Evolutionary conservation across 2,797 vertebrate genomes (phyloP), one percentile per base, ranked within the genome.

Genomic region (Valencia hispanica): DNA sequence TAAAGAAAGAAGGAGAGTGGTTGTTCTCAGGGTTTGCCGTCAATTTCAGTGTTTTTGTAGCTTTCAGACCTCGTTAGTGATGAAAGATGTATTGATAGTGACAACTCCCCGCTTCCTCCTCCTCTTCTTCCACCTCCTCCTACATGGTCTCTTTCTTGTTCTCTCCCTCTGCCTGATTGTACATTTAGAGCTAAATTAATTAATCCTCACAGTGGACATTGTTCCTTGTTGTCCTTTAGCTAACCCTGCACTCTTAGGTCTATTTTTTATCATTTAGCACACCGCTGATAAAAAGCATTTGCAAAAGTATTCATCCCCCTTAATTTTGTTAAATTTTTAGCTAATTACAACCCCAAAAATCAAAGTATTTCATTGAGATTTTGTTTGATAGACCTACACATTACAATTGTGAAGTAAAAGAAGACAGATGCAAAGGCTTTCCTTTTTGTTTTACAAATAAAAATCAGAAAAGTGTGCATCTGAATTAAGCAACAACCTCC

Each of bases 11-110:
- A 82, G 79, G 87, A 55, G 82, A 83, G 86, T 88, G 88, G 78
- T 73, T 88, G 88, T 91, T 91, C 80, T 88, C 73, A 20, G 85
- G 88, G 72, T 86, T 84, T 92, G 91, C 91, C 91, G 90, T 92
- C 90, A 91, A 85, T 92, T 89, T 92, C 86, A 92, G 85, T 87
- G 89, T 93, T 92, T 94, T 89, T 93, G 88, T 79, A 90, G 94
- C 92, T 92, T 95, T 95, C 94, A 94, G 91, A 92, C 85, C 91
- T 95, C 82, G 84, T 95, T 95, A 94, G 89, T 86, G 86, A 88
- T 94, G 93, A 94, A 88, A 92, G 93, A 94, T 84, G 91, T 88
- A 94, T 93, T 79, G 79, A 88, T 90, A 79, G 87, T 94, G 93
- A 95, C 94, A 93, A 73, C 84, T 78, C 79, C 80, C 74, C 77